phyloP scores from a whole-genome alignment of 53 echinoderm and acorn worm species.

The Apostichopus leukothele region DNA sequence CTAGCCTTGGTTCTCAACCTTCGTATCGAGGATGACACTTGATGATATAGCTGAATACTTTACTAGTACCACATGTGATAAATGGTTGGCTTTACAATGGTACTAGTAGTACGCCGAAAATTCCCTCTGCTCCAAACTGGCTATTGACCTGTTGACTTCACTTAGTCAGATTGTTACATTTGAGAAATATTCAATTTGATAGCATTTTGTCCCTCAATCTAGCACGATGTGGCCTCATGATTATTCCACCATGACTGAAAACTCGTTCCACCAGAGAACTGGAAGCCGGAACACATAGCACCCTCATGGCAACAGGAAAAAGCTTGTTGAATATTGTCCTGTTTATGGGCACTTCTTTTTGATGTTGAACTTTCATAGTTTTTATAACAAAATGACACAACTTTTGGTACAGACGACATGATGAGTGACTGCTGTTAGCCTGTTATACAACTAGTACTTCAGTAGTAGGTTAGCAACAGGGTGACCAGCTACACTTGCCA shows the following conservation, averaged over 20 bases:
- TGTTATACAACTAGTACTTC: too few relatives aligned
- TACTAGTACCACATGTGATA: background rate
- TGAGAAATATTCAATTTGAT: background rate
- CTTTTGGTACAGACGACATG: too few relatives aligned
- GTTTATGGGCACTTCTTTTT: too few relatives aligned
- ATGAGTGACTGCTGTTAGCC: too few relatives aligned
- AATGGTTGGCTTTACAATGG: background rate
- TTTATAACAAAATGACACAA: too few relatives aligned
- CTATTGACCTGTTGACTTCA: too few relatives aligned
- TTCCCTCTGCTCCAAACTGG: too few relatives aligned
- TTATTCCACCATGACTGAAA: constrained; percentile 14
- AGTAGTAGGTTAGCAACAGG: too few relatives aligned
- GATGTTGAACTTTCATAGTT: too few relatives aligned
- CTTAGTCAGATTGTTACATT: background rate
- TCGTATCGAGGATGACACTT: background rate
- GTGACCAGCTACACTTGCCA: too few relatives aligned
- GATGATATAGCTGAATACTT: background rate
- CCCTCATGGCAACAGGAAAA: background rate
- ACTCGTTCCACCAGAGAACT: constrained; percentile 21
- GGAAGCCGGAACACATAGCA: background rate
- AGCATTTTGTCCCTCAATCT: background rate
- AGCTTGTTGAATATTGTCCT: background rate
- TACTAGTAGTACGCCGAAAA: too few relatives aligned
- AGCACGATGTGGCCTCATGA: constrained; percentile 12
- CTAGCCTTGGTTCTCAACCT: background rate